Conservation (phyloP, 1,140 invertebrate genomes). For the Drepana arcuata region DNA sequence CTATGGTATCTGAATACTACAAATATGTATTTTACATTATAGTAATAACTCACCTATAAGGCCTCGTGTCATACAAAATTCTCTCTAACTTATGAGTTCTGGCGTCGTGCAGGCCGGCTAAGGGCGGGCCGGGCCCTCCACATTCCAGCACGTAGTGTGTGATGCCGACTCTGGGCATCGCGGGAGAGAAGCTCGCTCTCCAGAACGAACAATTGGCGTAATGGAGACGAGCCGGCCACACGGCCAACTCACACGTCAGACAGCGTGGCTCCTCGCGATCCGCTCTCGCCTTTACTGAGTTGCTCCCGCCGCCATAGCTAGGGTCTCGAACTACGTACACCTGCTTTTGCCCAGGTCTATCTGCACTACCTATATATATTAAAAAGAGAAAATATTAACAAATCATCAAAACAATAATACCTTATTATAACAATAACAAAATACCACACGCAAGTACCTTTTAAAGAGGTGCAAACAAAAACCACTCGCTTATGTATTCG, state of each 20-base stretch:
- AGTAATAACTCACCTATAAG: slow-evolving; percentile 72
- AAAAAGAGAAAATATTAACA: no score
- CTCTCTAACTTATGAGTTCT: slow-evolving; percentile 80
- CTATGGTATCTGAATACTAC: no score
- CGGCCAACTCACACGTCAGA: slow-evolving; percentile 84
- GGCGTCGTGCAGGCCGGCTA: slow-evolving; percentile 82
- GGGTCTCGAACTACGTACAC: slow-evolving; percentile 85
- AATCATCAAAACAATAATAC: no score
- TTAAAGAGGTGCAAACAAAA: no score
- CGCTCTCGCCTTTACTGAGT: slow-evolving; percentile 77
- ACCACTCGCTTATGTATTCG: no score
- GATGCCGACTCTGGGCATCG: slow-evolving; percentile 67
- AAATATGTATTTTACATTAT: no score
- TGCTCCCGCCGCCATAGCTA: slow-evolving; percentile 52
- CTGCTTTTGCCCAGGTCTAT: slow-evolving; percentile 87
- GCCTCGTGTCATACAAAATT: slow-evolving; percentile 83
- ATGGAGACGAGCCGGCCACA: slow-evolving; percentile 81
- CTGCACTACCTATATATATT: slow-evolving; percentile 75
- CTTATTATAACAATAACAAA: no score
- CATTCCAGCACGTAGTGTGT: slow-evolving; percentile 85
- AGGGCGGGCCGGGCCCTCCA: slow-evolving; percentile 83
- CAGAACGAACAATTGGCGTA: slow-evolving; percentile 88
- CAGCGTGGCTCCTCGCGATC: slow-evolving; percentile 82
- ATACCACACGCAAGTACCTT: no score
- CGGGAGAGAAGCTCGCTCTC: slow-evolving; percentile 78